phyloP scores from a whole-genome alignment of 2,888 invertebrate genomes.

The Heterodera filipjevi region DNA sequence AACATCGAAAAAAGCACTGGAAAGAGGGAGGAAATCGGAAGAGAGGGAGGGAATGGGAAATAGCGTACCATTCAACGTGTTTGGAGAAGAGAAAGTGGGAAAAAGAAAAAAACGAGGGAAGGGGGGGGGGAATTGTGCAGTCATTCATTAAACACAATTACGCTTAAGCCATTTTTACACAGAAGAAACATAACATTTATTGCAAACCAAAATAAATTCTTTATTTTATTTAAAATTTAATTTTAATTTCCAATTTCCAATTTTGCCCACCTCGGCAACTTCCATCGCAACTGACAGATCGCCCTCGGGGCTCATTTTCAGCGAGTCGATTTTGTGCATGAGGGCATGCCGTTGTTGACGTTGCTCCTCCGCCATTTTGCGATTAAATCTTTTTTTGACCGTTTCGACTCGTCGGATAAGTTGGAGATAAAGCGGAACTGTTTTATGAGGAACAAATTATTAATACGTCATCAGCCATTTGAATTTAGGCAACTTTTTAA shows the following conservation, averaged over 20 bases:
- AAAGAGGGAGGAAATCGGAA: background rate
- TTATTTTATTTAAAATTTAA: background rate
- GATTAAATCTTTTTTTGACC: background rate
- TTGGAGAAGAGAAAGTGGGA: background rate
- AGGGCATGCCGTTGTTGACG: slow-evolving; percentile 3
- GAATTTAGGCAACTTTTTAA: too few species aligned
- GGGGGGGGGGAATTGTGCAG: background rate
- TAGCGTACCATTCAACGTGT: too few species aligned
- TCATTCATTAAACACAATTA: too few species aligned
- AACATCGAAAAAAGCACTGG: background rate
- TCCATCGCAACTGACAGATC: slow-evolving; percentile 24
- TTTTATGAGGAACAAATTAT: background rate
- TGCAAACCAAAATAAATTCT: too few species aligned
- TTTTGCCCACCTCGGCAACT: slow-evolving; percentile 25
- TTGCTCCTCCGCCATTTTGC: slow-evolving; percentile 14
- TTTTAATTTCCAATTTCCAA: background rate
- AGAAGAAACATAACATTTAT: background rate
- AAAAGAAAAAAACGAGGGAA: background rate
- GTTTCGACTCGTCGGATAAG: background rate
- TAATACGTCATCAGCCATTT: too few species aligned
- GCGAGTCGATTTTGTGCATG: slow-evolving; percentile 2
- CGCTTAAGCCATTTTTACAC: too few species aligned
- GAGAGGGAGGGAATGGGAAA: background rate
- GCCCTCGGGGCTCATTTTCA: slow-evolving; percentile 31
- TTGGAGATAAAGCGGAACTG: background rate